These are phyloP conservation scores for Manduca sexta DNA, from an alignment of 1,140 invertebrate species.

Conservation along the genomic window DNA sequence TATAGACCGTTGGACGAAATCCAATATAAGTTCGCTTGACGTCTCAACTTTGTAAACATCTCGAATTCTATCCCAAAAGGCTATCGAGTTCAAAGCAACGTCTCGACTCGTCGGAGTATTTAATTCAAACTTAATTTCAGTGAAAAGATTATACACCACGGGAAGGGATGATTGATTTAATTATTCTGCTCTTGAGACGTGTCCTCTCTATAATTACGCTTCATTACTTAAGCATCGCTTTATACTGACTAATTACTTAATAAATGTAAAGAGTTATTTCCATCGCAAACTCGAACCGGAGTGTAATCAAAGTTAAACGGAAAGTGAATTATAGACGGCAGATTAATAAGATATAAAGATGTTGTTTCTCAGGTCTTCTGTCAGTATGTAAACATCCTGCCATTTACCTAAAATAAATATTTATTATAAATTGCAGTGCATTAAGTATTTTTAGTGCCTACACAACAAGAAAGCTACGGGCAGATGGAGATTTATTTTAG, in stretches of 20 bases:
- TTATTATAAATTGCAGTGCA: too few relatives aligned
- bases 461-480: too few relatives aligned
- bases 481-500: too few relatives aligned
- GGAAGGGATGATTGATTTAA: constrained; percentile 70
- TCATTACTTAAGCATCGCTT: constrained; percentile 71
- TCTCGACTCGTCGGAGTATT: constrained; percentile 41
- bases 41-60: constrained; percentile 23
- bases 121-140: constrained; percentile 60
- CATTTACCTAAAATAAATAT: too few relatives aligned
- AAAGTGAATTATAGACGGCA: constrained; percentile 50
- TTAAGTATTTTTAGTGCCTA: too few relatives aligned
- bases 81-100: constrained; percentile 28
- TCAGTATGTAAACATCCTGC: too few relatives aligned
- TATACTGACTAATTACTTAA: constrained; percentile 70
- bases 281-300: constrained; percentile 56
- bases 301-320: constrained; percentile 59
- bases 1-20: constrained; percentile 18
- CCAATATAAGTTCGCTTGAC: constrained; percentile 22
- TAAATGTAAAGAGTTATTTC: constrained; percentile 70
- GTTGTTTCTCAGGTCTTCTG: too few relatives aligned
- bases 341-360: constrained; percentile 20
- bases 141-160: constrained; percentile 67
- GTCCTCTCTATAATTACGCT: constrained; percentile 70
- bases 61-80: constrained; percentile 30
- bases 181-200: constrained; percentile 66